Evolutionary conservation across 2,888 invertebrate species (phyloP), one percentile per base, ranked within the genome.

Genomic region (Epirrhoe alternata): DNA sequence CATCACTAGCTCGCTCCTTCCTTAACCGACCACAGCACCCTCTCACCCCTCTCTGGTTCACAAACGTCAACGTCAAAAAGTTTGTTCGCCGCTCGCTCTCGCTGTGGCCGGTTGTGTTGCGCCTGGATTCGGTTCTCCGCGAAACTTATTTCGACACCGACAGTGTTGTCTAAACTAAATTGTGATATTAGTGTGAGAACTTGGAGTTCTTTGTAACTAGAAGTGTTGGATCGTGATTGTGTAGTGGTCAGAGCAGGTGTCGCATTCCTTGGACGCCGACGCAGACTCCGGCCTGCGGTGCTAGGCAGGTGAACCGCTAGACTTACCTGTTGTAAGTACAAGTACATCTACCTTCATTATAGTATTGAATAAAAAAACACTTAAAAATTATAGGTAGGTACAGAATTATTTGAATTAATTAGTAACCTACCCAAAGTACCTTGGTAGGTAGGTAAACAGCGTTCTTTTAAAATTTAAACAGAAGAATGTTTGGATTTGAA

Each of bases 221-320:
- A 56, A 59, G 84, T 78, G 75, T 72, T 73, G 77, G 83, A 84
- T 84, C 80, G 88, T 90, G 89, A 81, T 78, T 82, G 86, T 87
- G 80, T 73, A 84, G 86, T 90, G 88, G 83, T 86, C 86, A 84
- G 86, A 57, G 63, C 72, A 91, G 91, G 92, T 92, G 91, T 89
- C 83, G 84, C 90, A 92, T 92, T 91, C 92, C 90, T 79, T 78
- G 80, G 82, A 71, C 86, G 86, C 88, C 89, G 87, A 81, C 86
- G 80, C 88, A 90, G 89, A 86, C 88, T 90, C 88, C 84, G 84
- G 79, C 79, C 78, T 74, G 61, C 64, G 42, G 63, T 61, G 58
- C 79, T 76, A 78, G 82, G 83, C 90, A 91, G 89, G 90, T 92
- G 89, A 81, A 86, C 82, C 78, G 79, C 77, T 84, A 81, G 75